A percentile compares a stretch with the other conserved stretches of the same genome.
Evolutionary conservation across 1,140 invertebrate genomes (phyloP).

Genomic region (Harpegnathos saltator): DNA sequence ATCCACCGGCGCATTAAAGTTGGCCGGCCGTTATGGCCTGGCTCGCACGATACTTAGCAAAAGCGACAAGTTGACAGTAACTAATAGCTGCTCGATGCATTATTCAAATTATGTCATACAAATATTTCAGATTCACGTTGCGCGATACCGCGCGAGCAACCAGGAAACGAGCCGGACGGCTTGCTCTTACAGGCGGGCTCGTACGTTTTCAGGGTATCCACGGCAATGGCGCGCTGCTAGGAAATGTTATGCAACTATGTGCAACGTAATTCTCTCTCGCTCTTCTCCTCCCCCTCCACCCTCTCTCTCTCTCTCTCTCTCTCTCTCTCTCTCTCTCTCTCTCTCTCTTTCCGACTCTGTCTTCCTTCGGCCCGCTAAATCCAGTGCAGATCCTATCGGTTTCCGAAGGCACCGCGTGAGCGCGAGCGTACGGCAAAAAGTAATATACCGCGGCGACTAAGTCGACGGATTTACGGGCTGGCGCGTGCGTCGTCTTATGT

Average conservation of each 20-base stretch:
- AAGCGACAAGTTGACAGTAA: slow-evolving; percentile 34
- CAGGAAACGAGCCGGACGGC: slow-evolving; percentile 17
- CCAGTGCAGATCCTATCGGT: slow-evolving; percentile 52
- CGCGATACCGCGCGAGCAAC: not conserved
- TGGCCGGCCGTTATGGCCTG: not conserved
- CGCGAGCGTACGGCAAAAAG: slow-evolving; percentile 16
- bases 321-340: slow-evolving; percentile 5
- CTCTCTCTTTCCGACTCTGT: too few species aligned
- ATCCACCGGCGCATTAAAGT: not conserved
- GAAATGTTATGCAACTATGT: slow-evolving; percentile 50
- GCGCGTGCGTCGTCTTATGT: slow-evolving; percentile 26
- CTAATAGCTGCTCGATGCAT: slow-evolving; percentile 44
- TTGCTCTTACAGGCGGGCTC: slow-evolving; percentile 14
- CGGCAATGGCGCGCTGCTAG: slow-evolving; percentile 28
- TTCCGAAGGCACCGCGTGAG: slow-evolving; percentile 47
- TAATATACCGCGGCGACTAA: slow-evolving; percentile 30
- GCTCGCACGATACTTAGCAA: not conserved
- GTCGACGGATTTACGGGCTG: slow-evolving; percentile 42
- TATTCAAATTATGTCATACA: slow-evolving; percentile 34
- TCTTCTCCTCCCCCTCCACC: not conserved
- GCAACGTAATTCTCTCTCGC: slow-evolving; percentile 34
- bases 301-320: not conserved
- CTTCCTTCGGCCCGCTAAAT: too few species aligned
- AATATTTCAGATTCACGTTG: slow-evolving; percentile 38
- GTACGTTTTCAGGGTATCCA: slow-evolving; percentile 39